Evolutionary conservation across 2,888 invertebrate species (phyloP).

Genomic region (Rambutsinella grinnellia): DNA sequence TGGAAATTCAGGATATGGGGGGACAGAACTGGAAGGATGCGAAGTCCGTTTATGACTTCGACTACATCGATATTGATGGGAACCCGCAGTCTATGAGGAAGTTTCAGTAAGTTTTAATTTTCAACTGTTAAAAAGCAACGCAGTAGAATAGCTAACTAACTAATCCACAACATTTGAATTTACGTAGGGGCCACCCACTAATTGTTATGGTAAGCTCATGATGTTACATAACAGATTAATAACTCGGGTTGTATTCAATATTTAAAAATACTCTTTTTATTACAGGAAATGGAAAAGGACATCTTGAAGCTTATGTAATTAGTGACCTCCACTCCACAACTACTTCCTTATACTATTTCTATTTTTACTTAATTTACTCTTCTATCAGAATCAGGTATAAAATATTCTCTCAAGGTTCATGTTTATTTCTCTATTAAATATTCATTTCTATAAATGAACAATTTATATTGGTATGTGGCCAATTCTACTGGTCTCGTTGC

Average conservation of each 20-base stretch:
- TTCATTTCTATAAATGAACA: too few species aligned
- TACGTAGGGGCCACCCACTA: slow-evolving; percentile 75
- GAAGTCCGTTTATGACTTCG: slow-evolving; percentile 61
- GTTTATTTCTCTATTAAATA: too few species aligned
- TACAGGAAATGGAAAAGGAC: slow-evolving; percentile 60
- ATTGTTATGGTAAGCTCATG: neutral
- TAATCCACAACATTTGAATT: neutral
- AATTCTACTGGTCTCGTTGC: too few species aligned
- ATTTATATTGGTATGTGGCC: too few species aligned
- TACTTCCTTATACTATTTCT: neutral
- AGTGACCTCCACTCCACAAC: neutral
- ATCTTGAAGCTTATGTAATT: slow-evolving; percentile 44
- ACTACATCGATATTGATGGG: slow-evolving; percentile 63
- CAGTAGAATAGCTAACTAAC: neutral
- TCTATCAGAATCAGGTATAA: too few species aligned
- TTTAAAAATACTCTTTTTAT: slow-evolving; percentile 1
- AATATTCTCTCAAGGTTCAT: too few species aligned
- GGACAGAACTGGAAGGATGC: slow-evolving; percentile 51
- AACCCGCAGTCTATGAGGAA: slow-evolving; percentile 60
- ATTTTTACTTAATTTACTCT: too few species aligned
- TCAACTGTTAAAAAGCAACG: neutral
- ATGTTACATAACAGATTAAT: too few species aligned
- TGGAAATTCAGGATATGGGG: slow-evolving; percentile 40
- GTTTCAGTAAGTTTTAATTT: slow-evolving; percentile 56
- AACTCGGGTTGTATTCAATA: too few species aligned